These are phyloP conservation scores for Aplodontia rufa DNA, from an alignment of 2,113 vertebrate species.

Conservation along the genomic window DNA sequence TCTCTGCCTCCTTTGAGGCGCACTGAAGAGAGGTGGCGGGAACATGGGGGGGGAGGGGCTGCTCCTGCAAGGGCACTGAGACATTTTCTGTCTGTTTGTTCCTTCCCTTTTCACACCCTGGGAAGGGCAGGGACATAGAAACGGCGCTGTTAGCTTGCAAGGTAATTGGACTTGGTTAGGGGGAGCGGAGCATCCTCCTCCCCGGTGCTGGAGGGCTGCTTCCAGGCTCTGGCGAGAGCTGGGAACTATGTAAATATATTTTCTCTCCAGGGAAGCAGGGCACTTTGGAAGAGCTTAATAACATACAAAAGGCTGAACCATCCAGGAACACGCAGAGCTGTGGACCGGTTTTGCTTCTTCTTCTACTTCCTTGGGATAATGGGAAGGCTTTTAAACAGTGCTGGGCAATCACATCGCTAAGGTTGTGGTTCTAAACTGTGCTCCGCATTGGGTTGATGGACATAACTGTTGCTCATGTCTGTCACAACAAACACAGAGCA, in stretches of 20 bases:
- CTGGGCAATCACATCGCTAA: background rate
- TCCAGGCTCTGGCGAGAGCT: background rate
- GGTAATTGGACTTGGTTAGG: background rate
- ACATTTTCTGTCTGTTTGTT: background rate
- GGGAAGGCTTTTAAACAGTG: background rate
- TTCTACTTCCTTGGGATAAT: background rate
- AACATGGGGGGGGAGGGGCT: fast-evolving
- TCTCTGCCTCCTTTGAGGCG: background rate
- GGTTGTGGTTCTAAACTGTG: background rate
- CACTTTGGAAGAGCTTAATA: background rate
- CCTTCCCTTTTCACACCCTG: background rate
- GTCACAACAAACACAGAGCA: background rate
- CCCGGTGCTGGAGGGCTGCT: background rate
- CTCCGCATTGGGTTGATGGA: background rate
- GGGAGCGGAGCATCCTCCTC: background rate
- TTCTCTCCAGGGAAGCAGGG: background rate
- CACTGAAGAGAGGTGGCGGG: fast-evolving
- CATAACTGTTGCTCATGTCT: background rate
- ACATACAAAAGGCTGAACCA: background rate
- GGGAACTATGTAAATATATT: background rate
- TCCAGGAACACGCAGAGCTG: fast-evolving
- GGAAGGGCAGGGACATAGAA: background rate
- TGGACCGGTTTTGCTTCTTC: background rate
- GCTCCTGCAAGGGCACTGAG: background rate
- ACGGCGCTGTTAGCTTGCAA: background rate